phyloP scores from a whole-genome alignment of 2,797 vertebrate genomes.

The Sus cebifrons region DNA sequence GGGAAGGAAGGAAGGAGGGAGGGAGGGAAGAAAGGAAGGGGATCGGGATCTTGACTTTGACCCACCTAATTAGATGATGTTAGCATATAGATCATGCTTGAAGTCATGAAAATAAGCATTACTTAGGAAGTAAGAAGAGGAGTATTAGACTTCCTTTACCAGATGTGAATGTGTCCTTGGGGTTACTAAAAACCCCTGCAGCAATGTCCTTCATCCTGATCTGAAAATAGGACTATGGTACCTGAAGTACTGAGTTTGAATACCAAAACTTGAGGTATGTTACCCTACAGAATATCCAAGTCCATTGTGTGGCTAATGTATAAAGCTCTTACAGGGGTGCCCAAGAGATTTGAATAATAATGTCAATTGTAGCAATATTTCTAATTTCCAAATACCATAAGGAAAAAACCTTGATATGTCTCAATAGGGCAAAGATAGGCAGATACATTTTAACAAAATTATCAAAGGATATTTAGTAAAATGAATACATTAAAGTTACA shows the following conservation, averaged over 20 bases:
- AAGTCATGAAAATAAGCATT: not conserved
- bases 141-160: not conserved
- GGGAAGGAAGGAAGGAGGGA: not conserved
- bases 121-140: not conserved
- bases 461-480: not conserved
- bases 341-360: not conserved
- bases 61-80: not conserved
- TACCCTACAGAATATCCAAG: not conserved
- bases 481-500: not conserved
- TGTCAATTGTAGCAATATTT: not conserved
- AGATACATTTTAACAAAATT: not conserved
- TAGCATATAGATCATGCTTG: not conserved
- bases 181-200: not conserved
- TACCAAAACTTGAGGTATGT: not conserved
- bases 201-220: not conserved
- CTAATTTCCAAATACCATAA: conserved; percentile 19
- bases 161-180: not conserved
- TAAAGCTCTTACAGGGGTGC: not conserved
- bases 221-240: not conserved
- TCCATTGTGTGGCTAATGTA: not conserved
- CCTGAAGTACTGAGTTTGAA: not conserved
- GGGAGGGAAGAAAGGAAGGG: not conserved
- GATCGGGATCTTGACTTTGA: not conserved
- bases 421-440: not conserved
- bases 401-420: not conserved